phyloP scores from a whole-genome alignment of 2,113 vertebrate genomes.

The Romanogobio albipinnatus region DNA sequence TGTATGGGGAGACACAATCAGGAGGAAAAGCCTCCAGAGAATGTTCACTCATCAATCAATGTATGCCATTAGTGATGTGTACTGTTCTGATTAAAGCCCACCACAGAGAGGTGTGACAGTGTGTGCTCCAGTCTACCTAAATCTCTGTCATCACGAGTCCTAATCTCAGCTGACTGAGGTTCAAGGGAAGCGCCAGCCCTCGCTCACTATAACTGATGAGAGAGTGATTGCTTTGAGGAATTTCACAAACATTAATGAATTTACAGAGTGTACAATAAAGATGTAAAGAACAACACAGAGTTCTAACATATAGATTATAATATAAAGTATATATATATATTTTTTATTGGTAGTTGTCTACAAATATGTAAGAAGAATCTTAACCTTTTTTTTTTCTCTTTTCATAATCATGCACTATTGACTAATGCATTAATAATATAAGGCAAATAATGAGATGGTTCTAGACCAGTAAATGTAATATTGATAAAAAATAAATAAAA shows the following conservation, averaged over 20 bases:
- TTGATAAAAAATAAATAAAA: neutral
- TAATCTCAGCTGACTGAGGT: slow-evolving; percentile 36
- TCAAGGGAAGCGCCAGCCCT: neutral
- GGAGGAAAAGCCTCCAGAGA: slow-evolving; percentile 11
- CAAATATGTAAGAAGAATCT: neutral
- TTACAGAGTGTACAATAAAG: neutral
- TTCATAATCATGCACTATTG: neutral
- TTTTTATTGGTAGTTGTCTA: neutral
- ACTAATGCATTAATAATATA: neutral
- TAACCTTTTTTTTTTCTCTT: neutral
- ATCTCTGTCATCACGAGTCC: slow-evolving; percentile 37
- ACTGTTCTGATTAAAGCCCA: slow-evolving; percentile 44
- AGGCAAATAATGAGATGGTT: neutral
- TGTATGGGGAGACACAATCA: slow-evolving; percentile 32
- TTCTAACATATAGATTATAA: neutral
- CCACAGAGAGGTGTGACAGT: slow-evolving; percentile 39
- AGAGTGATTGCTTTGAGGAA: slow-evolving; percentile 36
- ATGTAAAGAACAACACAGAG: neutral
- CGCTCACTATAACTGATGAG: neutral
- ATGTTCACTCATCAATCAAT: slow-evolving; percentile 38
- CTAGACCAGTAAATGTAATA: neutral
- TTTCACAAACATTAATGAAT: slow-evolving; percentile 9
- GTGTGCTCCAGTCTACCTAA: slow-evolving; percentile 25
- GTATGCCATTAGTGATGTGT: slow-evolving; percentile 45
- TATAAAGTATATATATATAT: neutral